Evolutionary conservation across 2,888 invertebrate species (phyloP), one percentile per base, ranked within the genome.

Genomic region (Camponotus fellah): DNA sequence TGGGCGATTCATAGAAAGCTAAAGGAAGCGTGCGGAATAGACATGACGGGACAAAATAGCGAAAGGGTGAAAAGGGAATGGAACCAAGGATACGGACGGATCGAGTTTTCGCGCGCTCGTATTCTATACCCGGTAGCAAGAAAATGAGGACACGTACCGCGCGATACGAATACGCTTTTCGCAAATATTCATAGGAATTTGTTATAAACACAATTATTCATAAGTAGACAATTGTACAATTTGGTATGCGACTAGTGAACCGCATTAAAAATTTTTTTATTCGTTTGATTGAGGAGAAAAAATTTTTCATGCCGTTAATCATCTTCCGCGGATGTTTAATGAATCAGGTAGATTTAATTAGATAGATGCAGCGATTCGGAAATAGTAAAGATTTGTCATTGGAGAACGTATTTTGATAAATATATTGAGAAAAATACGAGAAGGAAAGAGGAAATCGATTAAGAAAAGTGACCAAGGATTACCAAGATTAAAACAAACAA

Each of bases 1-100:
- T 43, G 76, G 64, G 26, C 60, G 46, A 53, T 79, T 53, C 71
- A 46, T 34, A 56, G 58, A 26, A 83, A 87, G 76, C 37, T 40
- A 87, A 87, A 77, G 74, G 66, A 77, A 71, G 83, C 43, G 76
- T 66, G 17, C 40, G 53, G 40, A 21, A 49, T 49, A 40, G 80
- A 17, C 69, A 32, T 21, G n/a, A 17, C 37, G 66, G 34, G 37
- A 77, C 66, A 77, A 77, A 66, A 77, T 66, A 43, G 71, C 71
- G 43, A 77, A 56, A 68, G 66, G 69, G 72, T 21, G 69, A 75
- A 56, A 58, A 21, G 34, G 46, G n/a, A 56, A 17, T 14, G 69
- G 12, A 14, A 69, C 37, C 21, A 71, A 69, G 60, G 46, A 69
- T 69, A 60, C 58, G 58, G 8, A 60, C 21, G 43, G 46, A 69